Evolutionary conservation across 2,888 invertebrate genomes (phyloP).

Genomic region (Philonicus albiceps): DNA sequence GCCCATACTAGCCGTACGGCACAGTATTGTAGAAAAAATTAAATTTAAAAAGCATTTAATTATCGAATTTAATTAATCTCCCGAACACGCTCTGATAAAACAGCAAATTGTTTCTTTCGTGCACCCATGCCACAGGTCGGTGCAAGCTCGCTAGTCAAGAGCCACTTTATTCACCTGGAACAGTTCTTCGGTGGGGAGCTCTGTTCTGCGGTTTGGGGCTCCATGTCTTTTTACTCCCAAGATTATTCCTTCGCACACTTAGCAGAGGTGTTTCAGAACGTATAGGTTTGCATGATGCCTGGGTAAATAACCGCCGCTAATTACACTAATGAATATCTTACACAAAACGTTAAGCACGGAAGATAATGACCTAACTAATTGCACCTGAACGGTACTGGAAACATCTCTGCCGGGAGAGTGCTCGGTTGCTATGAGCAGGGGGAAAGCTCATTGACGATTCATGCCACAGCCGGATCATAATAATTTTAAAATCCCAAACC

Average conservation of each 20-base stretch:
- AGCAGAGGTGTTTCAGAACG: constrained; percentile 8
- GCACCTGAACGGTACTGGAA: constrained; percentile 37
- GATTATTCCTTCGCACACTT: neutral
- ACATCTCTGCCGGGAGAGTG: neutral
- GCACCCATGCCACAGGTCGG: constrained; percentile 27
- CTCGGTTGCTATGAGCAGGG: neutral
- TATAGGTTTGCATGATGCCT: constrained; percentile 38
- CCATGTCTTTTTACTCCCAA: neutral
- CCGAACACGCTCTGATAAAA: constrained; percentile 50
- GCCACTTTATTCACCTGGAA: neutral
- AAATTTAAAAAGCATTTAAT: constrained; percentile 53
- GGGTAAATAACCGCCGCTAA: constrained; percentile 49
- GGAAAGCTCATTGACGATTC: neutral
- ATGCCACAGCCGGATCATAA: neutral
- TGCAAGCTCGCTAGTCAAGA: neutral
- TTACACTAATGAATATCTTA: constrained; percentile 50
- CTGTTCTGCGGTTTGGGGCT: neutral
- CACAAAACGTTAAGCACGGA: constrained; percentile 48
- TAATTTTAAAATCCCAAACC: neutral
- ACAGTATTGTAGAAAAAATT: constrained; percentile 1
- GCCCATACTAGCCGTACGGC: neutral
- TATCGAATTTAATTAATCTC: constrained; percentile 59
- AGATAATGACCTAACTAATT: constrained; percentile 49
- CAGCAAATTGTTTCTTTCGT: constrained; percentile 51
- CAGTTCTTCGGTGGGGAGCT: neutral